Base-by-base conservation (phyloP, 2,113 vertebrate species). In the Pagrus major region DNA sequence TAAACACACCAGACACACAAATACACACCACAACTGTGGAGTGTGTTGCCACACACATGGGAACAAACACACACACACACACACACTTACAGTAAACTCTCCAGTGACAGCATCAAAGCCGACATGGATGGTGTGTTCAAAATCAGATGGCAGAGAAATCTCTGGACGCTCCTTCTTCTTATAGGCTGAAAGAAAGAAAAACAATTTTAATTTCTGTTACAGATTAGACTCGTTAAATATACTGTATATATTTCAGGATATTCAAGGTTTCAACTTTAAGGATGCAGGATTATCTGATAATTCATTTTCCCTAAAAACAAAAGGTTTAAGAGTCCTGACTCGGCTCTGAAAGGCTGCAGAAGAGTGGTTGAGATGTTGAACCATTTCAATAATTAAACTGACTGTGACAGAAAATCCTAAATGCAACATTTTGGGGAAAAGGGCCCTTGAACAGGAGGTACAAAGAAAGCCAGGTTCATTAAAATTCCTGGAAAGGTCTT, bases 71-170 rank as follows among this genome's bases (percentile, higher is more conserved):
- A 39, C 56, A 16, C 20, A 64, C 54, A 71, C 49, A 18, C 64
- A 72, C 54, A 21, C 61, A 86, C 96, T 97, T 92, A 99, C 98
- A 2, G 97, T 99, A 88, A 99, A 99, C 89, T 99, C 97, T 23
- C 98, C 98, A 0, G 98, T 99, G 89, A 99, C 97, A 0, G 98
- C 96, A 82, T 99, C 98, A 78, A 99, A 99, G 60, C 98, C 98
- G 41, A 99, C 97, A 1, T 99, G 98, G 93, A 99, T 98, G 0
- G 97, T 98, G 94, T 99, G 98, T 33, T 99, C 98, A 41, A 99
- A 99, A 87, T 98, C 97, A 7, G 97, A 99, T 2, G 98, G 98
- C n/a, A 98, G 95, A 64, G 98, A 99, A 85, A 99, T 99, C 91
- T 99, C 98, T 0, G 97, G 98, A 12, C 97, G 94, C 81, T 97